Evolutionary conservation across 2,113 vertebrate genomes (phyloP).

Genomic region (Alexandromys fortis): DNA sequence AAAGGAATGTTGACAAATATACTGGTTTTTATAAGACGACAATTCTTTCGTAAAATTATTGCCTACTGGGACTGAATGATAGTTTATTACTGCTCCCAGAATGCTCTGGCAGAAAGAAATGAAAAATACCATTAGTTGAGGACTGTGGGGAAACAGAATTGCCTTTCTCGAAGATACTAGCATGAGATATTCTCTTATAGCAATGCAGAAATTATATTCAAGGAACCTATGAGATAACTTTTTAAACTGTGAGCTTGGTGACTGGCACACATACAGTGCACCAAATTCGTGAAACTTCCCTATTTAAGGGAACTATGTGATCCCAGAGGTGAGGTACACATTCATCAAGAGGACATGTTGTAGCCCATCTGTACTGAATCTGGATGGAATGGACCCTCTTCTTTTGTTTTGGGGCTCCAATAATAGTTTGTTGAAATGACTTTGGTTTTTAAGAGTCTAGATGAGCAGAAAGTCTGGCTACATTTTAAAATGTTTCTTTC

Average conservation of each 20-base stretch:
- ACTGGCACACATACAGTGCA: neutral
- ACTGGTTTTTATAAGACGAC: neutral
- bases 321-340: neutral
- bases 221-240: neutral
- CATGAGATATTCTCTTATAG: neutral
- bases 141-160: neutral
- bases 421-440: neutral
- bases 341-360: neutral
- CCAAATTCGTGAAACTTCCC: neutral
- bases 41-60: neutral
- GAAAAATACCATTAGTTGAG: neutral
- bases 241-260: neutral
- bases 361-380: neutral
- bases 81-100: neutral
- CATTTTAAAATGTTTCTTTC: neutral
- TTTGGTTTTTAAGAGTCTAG: neutral
- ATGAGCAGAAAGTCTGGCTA: neutral
- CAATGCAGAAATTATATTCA: neutral
- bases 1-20: neutral
- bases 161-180: neutral
- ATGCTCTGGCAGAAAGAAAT: neutral
- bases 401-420: neutral
- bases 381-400: neutral
- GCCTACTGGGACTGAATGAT: neutral
- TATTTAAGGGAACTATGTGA: neutral